Evolutionary conservation across 2,113 vertebrate species (phyloP).

Genomic region (Chloropsis hardwickii): DNA sequence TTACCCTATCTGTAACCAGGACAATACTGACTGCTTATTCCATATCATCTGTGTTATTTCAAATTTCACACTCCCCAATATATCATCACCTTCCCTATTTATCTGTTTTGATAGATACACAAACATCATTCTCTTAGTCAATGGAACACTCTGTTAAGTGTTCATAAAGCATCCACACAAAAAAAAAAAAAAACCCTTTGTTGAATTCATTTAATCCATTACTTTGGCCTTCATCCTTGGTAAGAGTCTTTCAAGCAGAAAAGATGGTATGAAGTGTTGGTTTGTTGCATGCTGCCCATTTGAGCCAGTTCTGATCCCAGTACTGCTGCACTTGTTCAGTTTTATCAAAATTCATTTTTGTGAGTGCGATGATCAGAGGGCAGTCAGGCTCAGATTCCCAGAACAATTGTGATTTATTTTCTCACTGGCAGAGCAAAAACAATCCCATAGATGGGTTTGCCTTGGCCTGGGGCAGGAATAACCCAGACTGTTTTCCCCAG

Average conservation of each 20-base stretch:
- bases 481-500: not conserved
- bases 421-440: not conserved
- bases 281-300: not conserved
- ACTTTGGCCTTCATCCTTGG: not conserved
- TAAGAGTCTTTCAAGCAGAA: not conserved
- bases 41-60: not conserved
- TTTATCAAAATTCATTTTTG: not conserved
- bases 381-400: not conserved
- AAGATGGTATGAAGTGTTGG: not conserved
- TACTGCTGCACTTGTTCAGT: not conserved
- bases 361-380: accelerated
- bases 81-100: not conserved
- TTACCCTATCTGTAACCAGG: not conserved
- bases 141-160: not conserved
- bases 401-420: not conserved
- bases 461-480: not conserved
- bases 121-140: not conserved
- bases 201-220: not conserved
- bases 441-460: not conserved
- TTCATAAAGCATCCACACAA: not conserved
- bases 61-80: not conserved
- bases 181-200: not conserved
- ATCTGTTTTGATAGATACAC: not conserved
- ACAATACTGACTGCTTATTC: not conserved
- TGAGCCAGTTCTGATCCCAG: not conserved